Evolutionary conservation across 2,888 invertebrate species (phyloP).

Genomic region (Merodon equestris): DNA sequence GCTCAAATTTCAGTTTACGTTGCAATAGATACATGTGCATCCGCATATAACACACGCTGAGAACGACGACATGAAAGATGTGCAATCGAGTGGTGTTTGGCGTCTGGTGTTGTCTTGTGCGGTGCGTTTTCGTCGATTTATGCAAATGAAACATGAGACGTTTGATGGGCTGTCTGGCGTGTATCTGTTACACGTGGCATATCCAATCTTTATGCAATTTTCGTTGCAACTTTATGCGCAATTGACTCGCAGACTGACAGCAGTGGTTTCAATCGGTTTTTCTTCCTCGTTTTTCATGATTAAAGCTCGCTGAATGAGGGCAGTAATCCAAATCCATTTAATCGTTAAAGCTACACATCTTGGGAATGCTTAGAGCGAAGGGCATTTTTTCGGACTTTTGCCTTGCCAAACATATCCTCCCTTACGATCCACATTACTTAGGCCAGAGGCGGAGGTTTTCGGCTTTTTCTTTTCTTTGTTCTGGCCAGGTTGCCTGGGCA

Average conservation of each 20-base stretch:
- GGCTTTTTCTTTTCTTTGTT: neutral
- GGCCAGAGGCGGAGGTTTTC: neutral
- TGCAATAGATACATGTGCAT: conserved; percentile 20
- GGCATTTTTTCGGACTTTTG: conserved; percentile 5
- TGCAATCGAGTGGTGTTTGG: conserved; percentile 42
- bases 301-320: no score
- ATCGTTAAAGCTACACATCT: no score
- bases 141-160: conserved; percentile 68
- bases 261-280: neutral
- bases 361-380: neutral
- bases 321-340: no score
- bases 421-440: conserved; percentile 1
- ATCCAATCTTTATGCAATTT: conserved; percentile 40
- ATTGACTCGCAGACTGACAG: conserved; percentile 34
- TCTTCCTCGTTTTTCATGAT: no score
- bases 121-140: conserved; percentile 59
- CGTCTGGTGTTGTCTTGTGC: conserved; percentile 8
- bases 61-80: conserved; percentile 21
- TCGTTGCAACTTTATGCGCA: conserved; percentile 45
- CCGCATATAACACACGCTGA: neutral
- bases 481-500: conserved; percentile 64
- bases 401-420: neutral
- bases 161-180: conserved; percentile 50
- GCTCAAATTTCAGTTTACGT: conserved; percentile 63
- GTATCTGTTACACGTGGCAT: conserved; percentile 19